Evolutionary conservation across 2,888 invertebrate genomes (phyloP).

Genomic region (Mactromeris polynyma): DNA sequence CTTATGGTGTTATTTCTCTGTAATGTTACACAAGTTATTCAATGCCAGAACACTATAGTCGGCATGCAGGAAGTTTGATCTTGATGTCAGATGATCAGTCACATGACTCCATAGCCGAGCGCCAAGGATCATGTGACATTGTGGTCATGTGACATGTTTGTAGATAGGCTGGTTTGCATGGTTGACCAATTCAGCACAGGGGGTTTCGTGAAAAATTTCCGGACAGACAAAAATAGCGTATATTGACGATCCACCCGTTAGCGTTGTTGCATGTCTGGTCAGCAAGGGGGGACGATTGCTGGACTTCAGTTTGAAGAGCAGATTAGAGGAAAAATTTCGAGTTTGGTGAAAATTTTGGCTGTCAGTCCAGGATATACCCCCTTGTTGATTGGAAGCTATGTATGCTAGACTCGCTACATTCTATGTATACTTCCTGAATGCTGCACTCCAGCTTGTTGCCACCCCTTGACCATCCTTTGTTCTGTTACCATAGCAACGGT

Average conservation of each 20-base stretch:
- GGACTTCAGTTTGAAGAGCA: conserved; percentile 50
- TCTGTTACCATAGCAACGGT: not conserved
- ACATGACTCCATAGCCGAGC: conserved; percentile 21
- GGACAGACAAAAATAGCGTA: conserved; percentile 60
- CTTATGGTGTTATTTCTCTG: not conserved
- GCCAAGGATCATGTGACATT: not conserved
- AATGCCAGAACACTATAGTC: conserved; percentile 46
- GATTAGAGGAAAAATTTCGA: not conserved
- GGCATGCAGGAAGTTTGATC: conserved; percentile 68
- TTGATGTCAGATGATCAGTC: conserved; percentile 29
- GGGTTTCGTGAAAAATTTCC: conserved; percentile 46
- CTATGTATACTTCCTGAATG: conserved; percentile 32
- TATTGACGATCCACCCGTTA: conserved; percentile 19
- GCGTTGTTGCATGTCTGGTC: conserved; percentile 65
- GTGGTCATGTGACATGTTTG: conserved; percentile 54
- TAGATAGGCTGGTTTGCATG: conserved; percentile 69
- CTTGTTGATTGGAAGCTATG: conserved; percentile 69
- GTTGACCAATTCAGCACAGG: conserved; percentile 61
- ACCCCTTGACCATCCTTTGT: not conserved
- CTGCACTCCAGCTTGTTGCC: conserved; percentile 24
- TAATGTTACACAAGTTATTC: not conserved
- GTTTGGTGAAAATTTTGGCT: conserved; percentile 9
- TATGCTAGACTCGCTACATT: conserved; percentile 45
- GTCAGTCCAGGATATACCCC: conserved; percentile 70
- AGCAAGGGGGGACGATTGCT: conserved; percentile 69